A percentile compares a stretch with the other conserved stretches of the same genome.
phyloP scores from a whole-genome alignment of 2,113 vertebrate species.

The Grammomys dolichurus region DNA sequence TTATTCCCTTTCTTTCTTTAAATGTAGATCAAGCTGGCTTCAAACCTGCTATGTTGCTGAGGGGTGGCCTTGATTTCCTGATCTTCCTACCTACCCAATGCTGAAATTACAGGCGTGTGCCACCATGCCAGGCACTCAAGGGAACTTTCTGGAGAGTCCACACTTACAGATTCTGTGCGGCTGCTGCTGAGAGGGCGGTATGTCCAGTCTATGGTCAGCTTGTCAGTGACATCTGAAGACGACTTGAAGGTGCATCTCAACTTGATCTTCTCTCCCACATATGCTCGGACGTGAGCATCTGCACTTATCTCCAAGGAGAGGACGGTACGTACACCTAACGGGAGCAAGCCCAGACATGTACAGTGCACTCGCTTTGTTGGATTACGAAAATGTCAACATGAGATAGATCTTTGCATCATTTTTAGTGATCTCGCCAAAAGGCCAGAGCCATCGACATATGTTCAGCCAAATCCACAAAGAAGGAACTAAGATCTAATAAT shows the following conservation, averaged over 20 bases:
- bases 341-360: constrained; percentile 62
- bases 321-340: constrained; percentile 81
- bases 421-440: constrained; percentile 17
- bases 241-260: constrained; percentile 94
- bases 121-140: background rate
- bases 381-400: background rate
- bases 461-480: background rate
- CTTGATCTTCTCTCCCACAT: constrained; percentile 86
- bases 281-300: constrained; percentile 88
- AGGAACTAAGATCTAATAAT: background rate
- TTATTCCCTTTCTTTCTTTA: background rate
- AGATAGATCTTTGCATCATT: background rate
- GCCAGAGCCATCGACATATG: background rate
- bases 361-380: background rate
- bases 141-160: background rate
- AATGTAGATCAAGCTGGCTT: background rate
- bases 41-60: background rate
- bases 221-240: constrained; percentile 86
- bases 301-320: constrained; percentile 89
- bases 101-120: background rate
- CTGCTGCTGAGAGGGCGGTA: constrained; percentile 90
- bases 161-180: constrained; percentile 86
- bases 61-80: background rate
- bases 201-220: constrained; percentile 93
- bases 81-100: background rate